phyloP scores from a whole-genome alignment of 2,888 invertebrate species.

The Ormyrus rosae region DNA sequence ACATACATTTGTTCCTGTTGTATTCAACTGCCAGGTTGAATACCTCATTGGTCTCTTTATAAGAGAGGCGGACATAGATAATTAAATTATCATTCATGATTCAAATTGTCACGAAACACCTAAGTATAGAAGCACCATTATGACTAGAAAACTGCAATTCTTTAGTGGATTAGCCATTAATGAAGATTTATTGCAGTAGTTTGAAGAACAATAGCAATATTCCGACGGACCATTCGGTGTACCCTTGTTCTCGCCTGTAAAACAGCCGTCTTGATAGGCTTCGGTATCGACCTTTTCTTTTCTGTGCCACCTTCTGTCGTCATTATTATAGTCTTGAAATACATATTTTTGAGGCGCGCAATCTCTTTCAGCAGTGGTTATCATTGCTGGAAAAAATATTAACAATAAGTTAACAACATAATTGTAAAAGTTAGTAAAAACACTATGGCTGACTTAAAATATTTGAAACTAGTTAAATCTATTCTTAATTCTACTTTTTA shows the following conservation, averaged over 20 bases:
- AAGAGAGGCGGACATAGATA: slow-evolving; percentile 2
- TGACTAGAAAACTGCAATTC: slow-evolving; percentile 39
- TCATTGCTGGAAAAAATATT: slow-evolving; percentile 77
- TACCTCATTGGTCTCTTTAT: slow-evolving; percentile 8
- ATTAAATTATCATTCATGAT: background rate
- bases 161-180: slow-evolving; percentile 11
- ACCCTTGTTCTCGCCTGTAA: slow-evolving; percentile 81
- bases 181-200: slow-evolving; percentile 81
- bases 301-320: slow-evolving; percentile 79
- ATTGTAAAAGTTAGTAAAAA: background rate
- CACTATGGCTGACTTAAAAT: too few species aligned
- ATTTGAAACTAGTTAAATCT: too few species aligned
- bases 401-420: background rate
- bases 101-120: slow-evolving; percentile 5
- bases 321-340: slow-evolving; percentile 80
- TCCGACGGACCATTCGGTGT: slow-evolving; percentile 80
- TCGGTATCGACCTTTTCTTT: slow-evolving; percentile 81
- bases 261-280: slow-evolving; percentile 85
- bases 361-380: slow-evolving; percentile 80
- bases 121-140: slow-evolving; percentile 14
- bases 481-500: too few species aligned
- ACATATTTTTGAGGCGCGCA: slow-evolving; percentile 86
- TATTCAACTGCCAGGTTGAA: slow-evolving; percentile 3
- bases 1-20: slow-evolving; percentile 41
- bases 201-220: slow-evolving; percentile 86